Base-by-base conservation (phyloP, 1,140 invertebrate genomes). In the Trissolcus basalis region DNA sequence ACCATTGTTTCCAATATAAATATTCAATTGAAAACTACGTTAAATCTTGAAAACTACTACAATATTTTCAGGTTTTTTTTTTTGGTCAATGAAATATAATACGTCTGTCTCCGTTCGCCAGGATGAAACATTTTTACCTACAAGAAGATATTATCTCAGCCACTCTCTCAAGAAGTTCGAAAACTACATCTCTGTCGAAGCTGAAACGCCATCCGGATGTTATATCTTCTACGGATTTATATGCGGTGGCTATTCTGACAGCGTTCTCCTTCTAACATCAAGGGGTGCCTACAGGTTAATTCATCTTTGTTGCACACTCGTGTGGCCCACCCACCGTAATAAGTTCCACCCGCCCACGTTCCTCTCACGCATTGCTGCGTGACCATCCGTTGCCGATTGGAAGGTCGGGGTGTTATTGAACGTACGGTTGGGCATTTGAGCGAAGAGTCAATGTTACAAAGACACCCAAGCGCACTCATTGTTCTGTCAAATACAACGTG, bases 331-430 rank as follows among this genome's bases (percentile, higher is more conserved):
- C 84, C 84, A 85, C 81, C 72, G 75, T 79, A 83, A 82, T 82
- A 81, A 78, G 79, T 83, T 83, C 78, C 82, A 83, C 80, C 82
- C 84, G 81, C 83, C 84, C 82, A 84, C 83, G 81, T 82, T 81
- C 76, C 79, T 83, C 78, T 83, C 80, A 81, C 82, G 80, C 80
- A 82, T 80, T 77, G 79, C 80, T 77, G 80, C 73, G 75, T 79
- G 80, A 82, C 81, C 81, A 83, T 85, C 80, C 81, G 81, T 85
- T 80, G 82, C 79, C 73, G 79, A 84, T 84, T 83, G 82, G 77
- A 82, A 83, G 82, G 82, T 83, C 81, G 79, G 64, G 79, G 71
- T 71, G 75, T 79, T 80, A 79, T 77, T 82, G 81, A 83, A 81
- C 80, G 72, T 77, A 50, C 55, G 63, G 55, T 61, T 56, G 61